These are phyloP conservation scores for Ephialtes manifestator DNA, from an alignment of 2,888 invertebrate species.

Conservation along the genomic window DNA sequence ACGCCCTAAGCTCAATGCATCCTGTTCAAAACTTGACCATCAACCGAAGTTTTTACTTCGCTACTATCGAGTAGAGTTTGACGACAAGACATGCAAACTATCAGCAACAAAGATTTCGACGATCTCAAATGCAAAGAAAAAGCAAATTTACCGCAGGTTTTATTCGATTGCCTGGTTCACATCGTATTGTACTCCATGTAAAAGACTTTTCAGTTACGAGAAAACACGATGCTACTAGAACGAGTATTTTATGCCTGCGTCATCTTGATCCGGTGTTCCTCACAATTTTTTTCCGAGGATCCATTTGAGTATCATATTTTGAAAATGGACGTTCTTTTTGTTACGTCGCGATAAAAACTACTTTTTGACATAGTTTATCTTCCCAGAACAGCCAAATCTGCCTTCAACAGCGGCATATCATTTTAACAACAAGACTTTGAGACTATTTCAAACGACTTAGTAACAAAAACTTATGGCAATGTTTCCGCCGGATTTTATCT, in stretches of 20 bases:
- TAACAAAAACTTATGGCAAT: too few species aligned
- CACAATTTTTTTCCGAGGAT: background rate
- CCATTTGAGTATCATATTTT: background rate
- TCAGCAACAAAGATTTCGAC: too few species aligned
- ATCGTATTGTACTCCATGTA: background rate
- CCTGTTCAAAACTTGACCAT: too few species aligned
- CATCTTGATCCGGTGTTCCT: background rate
- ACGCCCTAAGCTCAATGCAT: too few species aligned
- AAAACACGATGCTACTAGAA: background rate
- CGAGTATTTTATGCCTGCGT: background rate
- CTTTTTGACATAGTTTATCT: background rate
- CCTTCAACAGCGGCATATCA: background rate
- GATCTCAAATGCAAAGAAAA: too few species aligned
- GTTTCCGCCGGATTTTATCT: too few species aligned
- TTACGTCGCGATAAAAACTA: background rate
- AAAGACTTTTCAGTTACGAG: too few species aligned
- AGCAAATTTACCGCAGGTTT: background rate
- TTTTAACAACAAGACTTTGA: background rate
- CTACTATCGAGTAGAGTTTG: too few species aligned
- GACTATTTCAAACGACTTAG: too few species aligned
- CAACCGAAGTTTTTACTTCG: too few species aligned
- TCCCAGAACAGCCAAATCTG: background rate
- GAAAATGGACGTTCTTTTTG: background rate
- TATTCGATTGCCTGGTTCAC: background rate
- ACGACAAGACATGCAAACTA: too few species aligned